These are phyloP conservation scores for Nesogale talazaci DNA, from an alignment of 2,113 vertebrate genomes.

Conservation along the genomic window DNA sequence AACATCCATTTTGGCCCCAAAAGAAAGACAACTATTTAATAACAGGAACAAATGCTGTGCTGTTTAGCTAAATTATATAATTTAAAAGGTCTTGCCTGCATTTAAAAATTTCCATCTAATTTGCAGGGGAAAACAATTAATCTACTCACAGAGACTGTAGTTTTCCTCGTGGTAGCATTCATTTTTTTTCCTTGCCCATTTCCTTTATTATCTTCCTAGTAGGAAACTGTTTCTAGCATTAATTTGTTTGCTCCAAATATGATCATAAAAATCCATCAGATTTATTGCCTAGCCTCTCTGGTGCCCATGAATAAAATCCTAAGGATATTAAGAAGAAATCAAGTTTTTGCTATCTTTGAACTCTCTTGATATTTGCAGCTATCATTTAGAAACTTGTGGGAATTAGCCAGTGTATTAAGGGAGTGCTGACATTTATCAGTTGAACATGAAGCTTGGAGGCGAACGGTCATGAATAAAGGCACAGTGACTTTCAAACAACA, in stretches of 20 bases:
- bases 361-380: slow-evolving; percentile 54
- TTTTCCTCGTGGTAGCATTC: slow-evolving; percentile 45
- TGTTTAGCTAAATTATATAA: slow-evolving; percentile 34
- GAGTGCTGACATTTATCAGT: slow-evolving; percentile 41
- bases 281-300: slow-evolving; percentile 61
- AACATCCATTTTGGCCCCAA: not conserved
- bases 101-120: slow-evolving; percentile 33
- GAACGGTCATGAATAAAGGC: slow-evolving; percentile 12
- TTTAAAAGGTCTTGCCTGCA: slow-evolving; percentile 32
- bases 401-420: slow-evolving; percentile 37
- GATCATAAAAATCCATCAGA: slow-evolving; percentile 55
- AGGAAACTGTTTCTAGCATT: slow-evolving; percentile 57
- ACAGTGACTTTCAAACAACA: slow-evolving; percentile 8
- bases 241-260: slow-evolving; percentile 63
- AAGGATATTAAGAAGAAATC: slow-evolving; percentile 61
- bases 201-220: slow-evolving; percentile 68
- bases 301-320: slow-evolving; percentile 62
- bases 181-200: slow-evolving; percentile 61
- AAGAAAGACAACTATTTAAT: slow-evolving; percentile 39
- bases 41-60: not conserved
- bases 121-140: slow-evolving; percentile 32
- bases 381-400: slow-evolving; percentile 46
- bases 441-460: slow-evolving; percentile 42
- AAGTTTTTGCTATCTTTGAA: slow-evolving; percentile 70
- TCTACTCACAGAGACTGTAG: not conserved